Percentiles rank a stretch among this genome's conserved stretches.
These are phyloP conservation scores for Iphiclides podalirius DNA, from an alignment of 2,888 invertebrate genomes.

Conservation along the genomic window DNA sequence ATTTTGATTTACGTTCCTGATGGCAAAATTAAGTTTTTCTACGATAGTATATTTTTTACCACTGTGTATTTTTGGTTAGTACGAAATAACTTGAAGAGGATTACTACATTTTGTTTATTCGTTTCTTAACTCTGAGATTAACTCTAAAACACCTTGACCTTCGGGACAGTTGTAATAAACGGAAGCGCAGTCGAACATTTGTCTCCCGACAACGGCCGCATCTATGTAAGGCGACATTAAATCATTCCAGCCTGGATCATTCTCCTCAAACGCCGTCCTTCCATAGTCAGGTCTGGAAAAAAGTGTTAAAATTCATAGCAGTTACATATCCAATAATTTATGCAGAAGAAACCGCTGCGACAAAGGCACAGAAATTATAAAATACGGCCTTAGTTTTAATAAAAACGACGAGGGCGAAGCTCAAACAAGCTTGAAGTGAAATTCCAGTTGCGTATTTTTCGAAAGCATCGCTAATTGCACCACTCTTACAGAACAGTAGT, in stretches of 20 bases:
- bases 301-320: too few species aligned
- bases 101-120: slow-evolving; percentile 38
- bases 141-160: slow-evolving; percentile 82
- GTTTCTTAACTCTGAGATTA: slow-evolving; percentile 64
- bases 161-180: slow-evolving; percentile 82
- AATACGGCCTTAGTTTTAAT: slow-evolving; percentile 12
- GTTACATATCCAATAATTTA: too few species aligned
- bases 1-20: too few species aligned
- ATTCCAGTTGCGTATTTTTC: slow-evolving; percentile 22
- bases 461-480: slow-evolving; percentile 23
- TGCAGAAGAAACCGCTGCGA: too few species aligned
- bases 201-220: slow-evolving; percentile 82
- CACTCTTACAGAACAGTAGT: slow-evolving; percentile 17
- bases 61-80: too few species aligned
- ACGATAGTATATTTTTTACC: too few species aligned
- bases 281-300: slow-evolving; percentile 80
- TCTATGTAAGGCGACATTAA: slow-evolving; percentile 73
- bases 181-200: slow-evolving; percentile 81
- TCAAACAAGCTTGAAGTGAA: slow-evolving; percentile 17
- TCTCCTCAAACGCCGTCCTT: slow-evolving; percentile 69
- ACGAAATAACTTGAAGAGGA: too few species aligned
- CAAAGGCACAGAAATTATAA: too few species aligned
- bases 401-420: slow-evolving; percentile 11
- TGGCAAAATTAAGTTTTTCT: too few species aligned
- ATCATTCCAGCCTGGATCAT: slow-evolving; percentile 47